Percentiles rank a stretch among this genome's conserved stretches.
phyloP scores from a whole-genome alignment of 2,797 vertebrate genomes.

The Muscicapa striata region DNA sequence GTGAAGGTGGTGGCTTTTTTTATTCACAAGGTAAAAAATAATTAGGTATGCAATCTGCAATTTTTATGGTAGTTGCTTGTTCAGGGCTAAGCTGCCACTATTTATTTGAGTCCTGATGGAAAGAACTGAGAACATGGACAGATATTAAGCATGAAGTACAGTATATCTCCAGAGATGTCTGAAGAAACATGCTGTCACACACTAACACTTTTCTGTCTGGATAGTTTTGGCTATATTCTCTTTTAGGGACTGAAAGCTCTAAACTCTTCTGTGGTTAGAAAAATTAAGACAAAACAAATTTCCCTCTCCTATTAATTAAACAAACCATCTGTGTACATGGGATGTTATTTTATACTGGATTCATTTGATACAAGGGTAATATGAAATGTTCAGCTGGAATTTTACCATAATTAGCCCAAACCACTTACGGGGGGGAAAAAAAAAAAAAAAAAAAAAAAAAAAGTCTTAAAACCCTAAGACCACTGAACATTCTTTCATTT shows the following conservation, averaged over 20 bases:
- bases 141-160: neutral
- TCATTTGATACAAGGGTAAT: neutral
- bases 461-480: neutral
- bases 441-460: neutral
- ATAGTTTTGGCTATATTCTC: neutral
- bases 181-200: neutral
- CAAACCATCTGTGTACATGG: neutral
- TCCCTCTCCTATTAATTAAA: neutral
- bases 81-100: neutral
- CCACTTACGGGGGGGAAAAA: too few species aligned
- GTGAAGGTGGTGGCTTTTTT: neutral
- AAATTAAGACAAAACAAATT: neutral
- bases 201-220: neutral
- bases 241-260: neutral
- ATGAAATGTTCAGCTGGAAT: neutral
- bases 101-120: neutral
- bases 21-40: neutral
- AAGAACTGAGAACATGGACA: neutral
- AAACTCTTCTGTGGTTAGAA: neutral
- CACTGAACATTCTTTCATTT: neutral
- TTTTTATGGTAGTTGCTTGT: neutral
- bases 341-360: neutral
- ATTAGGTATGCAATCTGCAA: neutral
- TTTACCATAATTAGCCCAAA: neutral
- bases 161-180: neutral